Evolutionary conservation across 2,888 invertebrate genomes (phyloP).

Genomic region (Pristionchus exspectatus): DNA sequence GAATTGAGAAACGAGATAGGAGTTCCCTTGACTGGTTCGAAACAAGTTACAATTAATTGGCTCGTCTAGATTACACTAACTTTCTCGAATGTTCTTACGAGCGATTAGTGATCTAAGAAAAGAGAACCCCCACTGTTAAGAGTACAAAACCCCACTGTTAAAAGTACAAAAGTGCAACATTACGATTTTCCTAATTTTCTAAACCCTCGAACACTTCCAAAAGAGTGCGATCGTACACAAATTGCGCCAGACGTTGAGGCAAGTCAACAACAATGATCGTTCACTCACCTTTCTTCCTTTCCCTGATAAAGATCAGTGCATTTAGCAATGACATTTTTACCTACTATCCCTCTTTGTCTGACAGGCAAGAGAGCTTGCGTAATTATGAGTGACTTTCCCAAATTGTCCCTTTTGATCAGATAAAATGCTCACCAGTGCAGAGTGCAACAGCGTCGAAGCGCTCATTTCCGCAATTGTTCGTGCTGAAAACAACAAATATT

Average conservation of each 20-base stretch:
- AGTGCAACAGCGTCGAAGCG: conserved; percentile 81
- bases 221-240: background rate
- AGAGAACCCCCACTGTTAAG: too few species aligned
- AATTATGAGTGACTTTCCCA: background rate
- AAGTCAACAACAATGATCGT: background rate
- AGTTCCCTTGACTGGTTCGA: background rate
- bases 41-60: background rate
- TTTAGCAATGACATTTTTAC: too few species aligned
- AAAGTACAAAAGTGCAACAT: background rate
- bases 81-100: background rate
- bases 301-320: background rate
- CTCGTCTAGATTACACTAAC: background rate
- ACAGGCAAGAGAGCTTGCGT: too few species aligned
- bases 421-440: conserved; percentile 79
- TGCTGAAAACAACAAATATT: conserved; percentile 55
- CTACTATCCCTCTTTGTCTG: too few species aligned
- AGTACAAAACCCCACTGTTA: too few species aligned
- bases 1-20: background rate
- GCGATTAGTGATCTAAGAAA: background rate
- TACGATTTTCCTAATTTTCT: background rate
- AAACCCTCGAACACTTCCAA: background rate
- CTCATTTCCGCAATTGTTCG: conserved; percentile 67
- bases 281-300: background rate
- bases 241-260: background rate
- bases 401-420: background rate